Evolutionary conservation across 30 jellyfish, hydroid and myxozoan genomes (phyloP).

Genomic region (Morbakka virulenta): DNA sequence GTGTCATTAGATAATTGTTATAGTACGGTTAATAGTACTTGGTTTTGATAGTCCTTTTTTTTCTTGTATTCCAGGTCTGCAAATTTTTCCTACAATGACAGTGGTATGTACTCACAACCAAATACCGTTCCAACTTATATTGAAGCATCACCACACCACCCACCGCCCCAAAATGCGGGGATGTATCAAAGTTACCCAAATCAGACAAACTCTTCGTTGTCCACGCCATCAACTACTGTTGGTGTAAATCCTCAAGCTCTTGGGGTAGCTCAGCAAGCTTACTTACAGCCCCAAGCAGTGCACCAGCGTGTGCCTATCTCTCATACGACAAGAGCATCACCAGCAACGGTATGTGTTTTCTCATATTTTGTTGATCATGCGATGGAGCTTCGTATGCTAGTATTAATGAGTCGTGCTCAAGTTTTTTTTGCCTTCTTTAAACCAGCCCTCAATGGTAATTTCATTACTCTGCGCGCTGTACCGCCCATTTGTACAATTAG

Average conservation of each 20-base stretch:
- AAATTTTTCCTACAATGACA: slow-evolving; percentile 79
- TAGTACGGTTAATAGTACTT: too few relatives aligned
- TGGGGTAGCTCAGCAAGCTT: slow-evolving; percentile 99
- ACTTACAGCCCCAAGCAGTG: slow-evolving; percentile 93
- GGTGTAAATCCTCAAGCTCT: slow-evolving; percentile 99
- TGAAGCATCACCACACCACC: slow-evolving; percentile 83
- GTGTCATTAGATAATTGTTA: too few relatives aligned
- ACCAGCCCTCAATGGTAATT: too few relatives aligned
- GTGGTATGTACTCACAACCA: slow-evolving; percentile 93
- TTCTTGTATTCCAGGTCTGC: slow-evolving; percentile 53
- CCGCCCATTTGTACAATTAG: too few relatives aligned
- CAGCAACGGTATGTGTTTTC: slow-evolving; percentile 86
- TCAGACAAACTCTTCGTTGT: slow-evolving; percentile 76
- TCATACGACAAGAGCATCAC: slow-evolving; percentile 99
- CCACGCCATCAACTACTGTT: slow-evolving; percentile 78
- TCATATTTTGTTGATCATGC: too few relatives aligned
- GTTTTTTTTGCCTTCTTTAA: too few relatives aligned
- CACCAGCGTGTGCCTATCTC: slow-evolving; percentile 97
- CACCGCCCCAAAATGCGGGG: slow-evolving; percentile 72
- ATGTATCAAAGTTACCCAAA: slow-evolving; percentile 87
- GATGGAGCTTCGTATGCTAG: too few relatives aligned
- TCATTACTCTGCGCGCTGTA: too few relatives aligned
- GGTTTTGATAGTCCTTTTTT: too few relatives aligned
- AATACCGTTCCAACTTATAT: slow-evolving; percentile 86
- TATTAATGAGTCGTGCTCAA: too few relatives aligned